A percentile compares a stretch with the other conserved stretches of the same genome.
Conservation (phyloP, 2,113 vertebrate genomes). For the Alligator mississippiensis region DNA sequence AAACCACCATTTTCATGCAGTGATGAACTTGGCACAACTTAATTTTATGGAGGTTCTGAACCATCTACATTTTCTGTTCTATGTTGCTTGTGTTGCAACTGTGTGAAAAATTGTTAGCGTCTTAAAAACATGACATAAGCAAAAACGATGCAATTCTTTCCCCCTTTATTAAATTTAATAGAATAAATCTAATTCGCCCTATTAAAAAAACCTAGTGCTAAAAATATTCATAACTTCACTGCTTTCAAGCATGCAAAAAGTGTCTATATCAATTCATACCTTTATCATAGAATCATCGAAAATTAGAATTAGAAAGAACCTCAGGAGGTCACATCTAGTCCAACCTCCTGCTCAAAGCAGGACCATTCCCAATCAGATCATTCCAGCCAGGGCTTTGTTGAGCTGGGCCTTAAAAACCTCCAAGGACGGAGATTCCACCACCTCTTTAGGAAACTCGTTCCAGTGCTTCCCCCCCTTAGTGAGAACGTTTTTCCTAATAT, state of each 20-base stretch:
- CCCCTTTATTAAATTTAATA: not conserved
- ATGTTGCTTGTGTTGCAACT: not conserved
- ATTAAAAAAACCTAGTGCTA: not conserved
- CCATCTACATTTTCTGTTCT: not conserved
- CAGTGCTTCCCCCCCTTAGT: too few relatives aligned
- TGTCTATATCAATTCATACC: not conserved
- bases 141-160: not conserved
- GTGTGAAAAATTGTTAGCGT: not conserved
- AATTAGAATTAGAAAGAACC: too few relatives aligned
- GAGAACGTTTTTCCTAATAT: too few relatives aligned
- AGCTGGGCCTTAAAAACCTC: too few relatives aligned
- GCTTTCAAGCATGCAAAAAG: not conserved
- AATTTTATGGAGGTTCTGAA: not conserved
- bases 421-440: too few relatives aligned
- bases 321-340: too few relatives aligned
- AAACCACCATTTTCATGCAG: not conserved
- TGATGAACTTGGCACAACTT: not conserved
- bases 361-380: too few relatives aligned
- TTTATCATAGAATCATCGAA: too few relatives aligned
- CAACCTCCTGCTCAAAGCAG: too few relatives aligned
- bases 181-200: not conserved
- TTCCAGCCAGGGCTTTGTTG: too few relatives aligned
- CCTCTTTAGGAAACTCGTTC: too few relatives aligned
- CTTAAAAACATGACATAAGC: not conserved
- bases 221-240: not conserved